Evolutionary conservation across 2,888 invertebrate species (phyloP), one percentile per base, ranked within the genome.

Genomic region (Zaprionus obscuricornis): DNA sequence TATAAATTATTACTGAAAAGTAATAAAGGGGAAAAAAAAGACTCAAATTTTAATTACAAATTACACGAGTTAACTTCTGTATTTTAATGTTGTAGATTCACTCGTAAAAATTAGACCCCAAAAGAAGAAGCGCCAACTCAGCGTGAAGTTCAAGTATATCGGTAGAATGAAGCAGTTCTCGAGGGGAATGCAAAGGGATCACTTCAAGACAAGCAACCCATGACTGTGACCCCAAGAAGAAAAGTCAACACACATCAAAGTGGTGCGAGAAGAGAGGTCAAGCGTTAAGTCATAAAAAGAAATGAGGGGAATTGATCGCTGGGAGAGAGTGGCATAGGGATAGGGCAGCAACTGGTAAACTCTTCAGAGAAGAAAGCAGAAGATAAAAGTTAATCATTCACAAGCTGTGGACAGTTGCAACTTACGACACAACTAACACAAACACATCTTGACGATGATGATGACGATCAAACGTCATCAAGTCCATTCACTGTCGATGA

Each of bases 241-340:
- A 39, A 60, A 67, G 76, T 72, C 79, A 83, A 74, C 71, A 65
- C 27, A 69, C 76, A 84, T 84, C 86, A 82, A 84, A 76, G 84
- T 54, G 63, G 62, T 52, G 85, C 75, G 63, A 65, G 65, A 57
- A 55, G 66, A 70, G 65, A 59, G 81, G 81, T 81, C 81, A 81
- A 85, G 84, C 86, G 81, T 81, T 62, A 81, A 85, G 85, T 85
- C 75, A 84, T 69, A 62, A 83, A 68, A 60, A 33, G 34, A n/a
- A 29, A 7, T 13, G 24, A 37, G 43, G 49, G 27, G 24, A 3
- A 39, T 34, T n/a, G n/a, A 45, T 27, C 58, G 11, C 13, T 17
- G 34, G 40, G 34, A n/a, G n/a, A n/a, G 22, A 10, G 14, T 22
- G 8, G 34, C 24, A 42, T 20, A 43, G 39, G 46, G 50, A 29